Evolutionary conservation across 2,113 vertebrate species (phyloP).

Genomic region (Sapajus apella): DNA sequence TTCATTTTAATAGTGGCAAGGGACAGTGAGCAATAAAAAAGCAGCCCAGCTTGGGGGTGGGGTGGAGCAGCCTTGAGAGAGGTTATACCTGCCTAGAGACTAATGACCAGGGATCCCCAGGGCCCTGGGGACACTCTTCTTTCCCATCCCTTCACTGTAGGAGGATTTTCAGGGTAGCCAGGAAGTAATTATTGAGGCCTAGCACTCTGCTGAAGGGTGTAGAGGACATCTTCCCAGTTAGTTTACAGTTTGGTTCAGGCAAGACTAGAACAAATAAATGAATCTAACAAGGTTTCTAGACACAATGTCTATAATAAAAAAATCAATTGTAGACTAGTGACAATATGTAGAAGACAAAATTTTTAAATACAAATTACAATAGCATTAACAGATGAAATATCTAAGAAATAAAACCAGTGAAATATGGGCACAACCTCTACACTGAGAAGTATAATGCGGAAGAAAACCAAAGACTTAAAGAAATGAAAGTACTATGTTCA

Average conservation of each 20-base stretch:
- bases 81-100: not conserved
- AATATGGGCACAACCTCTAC: not conserved
- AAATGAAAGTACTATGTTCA: not conserved
- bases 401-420: not conserved
- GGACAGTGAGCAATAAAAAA: not conserved
- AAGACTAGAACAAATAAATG: not conserved
- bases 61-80: not conserved
- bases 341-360: not conserved
- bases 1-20: not conserved
- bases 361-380: not conserved
- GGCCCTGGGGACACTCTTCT: not conserved
- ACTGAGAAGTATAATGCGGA: not conserved
- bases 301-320: not conserved
- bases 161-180: not conserved
- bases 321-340: not conserved
- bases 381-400: not conserved
- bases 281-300: not conserved
- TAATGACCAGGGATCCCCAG: not conserved
- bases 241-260: not conserved
- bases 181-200: not conserved
- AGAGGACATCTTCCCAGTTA: not conserved
- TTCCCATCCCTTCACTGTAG: not conserved
- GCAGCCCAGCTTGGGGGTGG: not conserved
- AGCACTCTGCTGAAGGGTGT: not conserved
- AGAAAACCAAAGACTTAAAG: not conserved